Conservation (phyloP, 2,113 vertebrate genomes). For the Erythrolamprus reginae region DNA sequence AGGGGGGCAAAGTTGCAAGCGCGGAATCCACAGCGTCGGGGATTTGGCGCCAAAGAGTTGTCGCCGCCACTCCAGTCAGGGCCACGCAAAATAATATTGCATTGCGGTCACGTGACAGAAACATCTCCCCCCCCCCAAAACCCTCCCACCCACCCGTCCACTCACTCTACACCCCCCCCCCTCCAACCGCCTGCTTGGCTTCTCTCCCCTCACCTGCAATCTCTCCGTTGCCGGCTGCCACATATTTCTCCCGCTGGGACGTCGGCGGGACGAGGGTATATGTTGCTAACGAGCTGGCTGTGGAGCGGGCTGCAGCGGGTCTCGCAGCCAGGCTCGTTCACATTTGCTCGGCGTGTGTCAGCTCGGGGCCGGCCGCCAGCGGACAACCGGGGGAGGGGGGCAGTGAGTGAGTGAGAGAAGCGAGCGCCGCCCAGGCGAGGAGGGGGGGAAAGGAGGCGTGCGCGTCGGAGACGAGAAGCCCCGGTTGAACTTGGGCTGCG, state of each 20-base stretch:
- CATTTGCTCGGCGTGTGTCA: conserved; percentile 69
- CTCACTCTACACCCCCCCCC: rapidly evolving
- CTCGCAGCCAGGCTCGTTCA: conserved; percentile 48
- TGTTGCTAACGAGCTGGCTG: not conserved
- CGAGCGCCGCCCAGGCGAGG: conserved; percentile 2
- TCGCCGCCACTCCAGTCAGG: not conserved
- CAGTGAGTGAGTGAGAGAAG: too few relatives aligned
- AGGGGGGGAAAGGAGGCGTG: conserved; percentile 11
- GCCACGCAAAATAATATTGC: not conserved
- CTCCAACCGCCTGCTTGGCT: not conserved
- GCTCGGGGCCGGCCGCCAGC: conserved; percentile 23
- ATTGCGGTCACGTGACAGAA: conserved; percentile 1
- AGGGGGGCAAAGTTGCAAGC: conserved; percentile 43
- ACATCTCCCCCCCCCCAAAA: not conserved
- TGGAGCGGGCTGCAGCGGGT: conserved; percentile 8
- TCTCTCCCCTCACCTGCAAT: conserved; percentile 78
- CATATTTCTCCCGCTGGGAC: conserved; percentile 69
- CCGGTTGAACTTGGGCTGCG: conserved; percentile 32
- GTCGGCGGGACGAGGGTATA: conserved; percentile 16
- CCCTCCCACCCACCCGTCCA: not conserved
- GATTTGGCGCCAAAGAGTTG: not conserved
- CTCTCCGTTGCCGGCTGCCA: conserved; percentile 95
- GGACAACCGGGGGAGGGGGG: not conserved
- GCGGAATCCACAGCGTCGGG: not conserved
- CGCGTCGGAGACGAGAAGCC: conserved; percentile 38